Evolutionary conservation across 2,888 invertebrate genomes (phyloP).

Genomic region (Leucoma salicis): DNA sequence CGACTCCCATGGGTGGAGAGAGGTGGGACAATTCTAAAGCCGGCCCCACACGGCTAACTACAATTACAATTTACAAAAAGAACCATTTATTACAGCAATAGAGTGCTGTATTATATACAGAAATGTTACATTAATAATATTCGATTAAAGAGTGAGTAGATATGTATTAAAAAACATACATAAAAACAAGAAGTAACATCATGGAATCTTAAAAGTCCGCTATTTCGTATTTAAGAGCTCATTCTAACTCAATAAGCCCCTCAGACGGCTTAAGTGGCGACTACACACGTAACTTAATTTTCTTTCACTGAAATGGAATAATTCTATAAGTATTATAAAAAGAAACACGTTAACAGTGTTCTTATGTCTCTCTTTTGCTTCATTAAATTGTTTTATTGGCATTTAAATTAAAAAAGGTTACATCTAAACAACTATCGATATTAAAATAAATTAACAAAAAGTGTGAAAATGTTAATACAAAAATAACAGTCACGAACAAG

Average conservation of each 20-base stretch:
- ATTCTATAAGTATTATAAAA: conserved; percentile 32
- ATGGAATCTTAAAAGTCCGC: conserved; percentile 28
- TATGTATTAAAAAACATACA: too few species aligned
- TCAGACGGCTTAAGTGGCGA: conserved; percentile 46
- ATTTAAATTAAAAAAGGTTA: neutral
- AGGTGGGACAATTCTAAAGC: too few species aligned
- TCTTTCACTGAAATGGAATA: conserved; percentile 37
- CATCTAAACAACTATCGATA: neutral
- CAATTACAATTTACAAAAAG: too few species aligned
- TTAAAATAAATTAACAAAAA: too few species aligned
- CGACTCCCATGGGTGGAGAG: too few species aligned
- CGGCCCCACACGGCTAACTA: too few species aligned
- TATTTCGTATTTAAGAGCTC: conserved; percentile 42
- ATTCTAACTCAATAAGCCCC: conserved; percentile 51
- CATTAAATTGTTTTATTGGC: conserved; percentile 8
- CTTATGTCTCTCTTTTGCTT: conserved; percentile 8
- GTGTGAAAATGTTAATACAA: too few species aligned
- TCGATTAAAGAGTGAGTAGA: too few species aligned
- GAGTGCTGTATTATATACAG: too few species aligned
- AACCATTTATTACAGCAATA: too few species aligned
- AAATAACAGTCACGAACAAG: too few species aligned
- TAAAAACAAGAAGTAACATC: conserved; percentile 25
- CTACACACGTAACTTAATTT: conserved; percentile 53
- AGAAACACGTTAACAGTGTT: conserved; percentile 27
- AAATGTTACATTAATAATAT: too few species aligned